These are phyloP conservation scores for Galemys pyrenaicus DNA, from an alignment of 2,113 vertebrate genomes.

Conservation along the genomic window DNA sequence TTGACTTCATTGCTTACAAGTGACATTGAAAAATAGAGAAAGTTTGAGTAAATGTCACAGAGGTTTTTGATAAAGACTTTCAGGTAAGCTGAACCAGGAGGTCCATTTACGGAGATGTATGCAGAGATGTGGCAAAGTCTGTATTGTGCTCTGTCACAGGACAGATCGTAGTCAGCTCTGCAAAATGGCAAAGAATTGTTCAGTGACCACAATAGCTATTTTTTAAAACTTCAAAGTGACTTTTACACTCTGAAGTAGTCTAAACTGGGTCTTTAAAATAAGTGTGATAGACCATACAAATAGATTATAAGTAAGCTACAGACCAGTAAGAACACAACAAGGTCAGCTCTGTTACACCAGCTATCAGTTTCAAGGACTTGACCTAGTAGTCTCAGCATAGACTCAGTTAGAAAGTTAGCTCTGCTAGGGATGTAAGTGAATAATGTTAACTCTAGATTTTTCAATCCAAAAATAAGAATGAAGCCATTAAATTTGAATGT, in stretches of 20 bases:
- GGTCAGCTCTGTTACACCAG: not conserved
- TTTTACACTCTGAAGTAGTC: not conserved
- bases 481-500: not conserved
- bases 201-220: not conserved
- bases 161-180: not conserved
- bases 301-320: not conserved
- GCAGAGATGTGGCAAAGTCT: not conserved
- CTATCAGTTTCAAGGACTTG: not conserved
- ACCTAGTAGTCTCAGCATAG: not conserved
- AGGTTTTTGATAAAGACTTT: not conserved
- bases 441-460: not conserved
- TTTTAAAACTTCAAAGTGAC: not conserved
- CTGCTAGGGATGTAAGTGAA: not conserved
- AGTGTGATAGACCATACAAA: not conserved
- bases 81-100: not conserved
- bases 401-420: not conserved
- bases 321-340: not conserved
- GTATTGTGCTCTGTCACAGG: not conserved
- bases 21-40: constrained; percentile 29
- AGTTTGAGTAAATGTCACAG: not conserved
- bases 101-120: not conserved
- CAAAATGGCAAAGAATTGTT: not conserved
- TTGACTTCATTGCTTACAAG: not conserved
- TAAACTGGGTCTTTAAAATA: not conserved
- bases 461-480: not conserved